phyloP scores from a whole-genome alignment of 2,888 invertebrate species.

The Teleogryllus oceanicus region DNA sequence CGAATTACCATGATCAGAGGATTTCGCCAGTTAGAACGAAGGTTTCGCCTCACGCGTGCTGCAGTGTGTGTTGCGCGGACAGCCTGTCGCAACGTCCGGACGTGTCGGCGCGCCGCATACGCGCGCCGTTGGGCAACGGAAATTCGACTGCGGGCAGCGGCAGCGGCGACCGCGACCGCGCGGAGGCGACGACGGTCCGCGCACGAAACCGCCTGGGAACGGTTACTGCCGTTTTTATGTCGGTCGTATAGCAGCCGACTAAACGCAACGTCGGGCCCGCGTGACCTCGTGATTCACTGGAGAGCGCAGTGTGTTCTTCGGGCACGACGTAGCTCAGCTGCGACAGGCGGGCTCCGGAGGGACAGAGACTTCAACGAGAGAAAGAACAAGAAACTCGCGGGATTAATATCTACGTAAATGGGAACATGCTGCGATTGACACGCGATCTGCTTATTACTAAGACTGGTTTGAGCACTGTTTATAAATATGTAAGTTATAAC shows the following conservation, averaged over 20 bases:
- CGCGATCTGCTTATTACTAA: too few relatives aligned
- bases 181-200: background rate
- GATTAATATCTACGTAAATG: too few relatives aligned
- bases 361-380: background rate
- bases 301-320: too few relatives aligned
- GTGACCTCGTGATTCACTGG: background rate
- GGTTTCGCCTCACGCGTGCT: too few relatives aligned
- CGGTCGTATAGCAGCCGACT: background rate
- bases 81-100: background rate
- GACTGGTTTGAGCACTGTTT: too few relatives aligned
- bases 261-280: conserved; percentile 11
- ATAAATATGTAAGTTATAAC: too few relatives aligned
- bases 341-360: background rate
- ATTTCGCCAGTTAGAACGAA: too few relatives aligned
- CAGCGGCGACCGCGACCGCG: background rate
- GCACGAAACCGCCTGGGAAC: conserved; percentile 11
- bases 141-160: background rate
- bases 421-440: too few relatives aligned
- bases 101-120: background rate
- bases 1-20: too few relatives aligned
- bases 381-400: background rate
- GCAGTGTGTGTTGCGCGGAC: background rate
- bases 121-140: background rate
- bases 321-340: too few relatives aligned
- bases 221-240: background rate